Conservation (phyloP, 1,140 invertebrate species). For the Aphaenogaster floridana region DNA sequence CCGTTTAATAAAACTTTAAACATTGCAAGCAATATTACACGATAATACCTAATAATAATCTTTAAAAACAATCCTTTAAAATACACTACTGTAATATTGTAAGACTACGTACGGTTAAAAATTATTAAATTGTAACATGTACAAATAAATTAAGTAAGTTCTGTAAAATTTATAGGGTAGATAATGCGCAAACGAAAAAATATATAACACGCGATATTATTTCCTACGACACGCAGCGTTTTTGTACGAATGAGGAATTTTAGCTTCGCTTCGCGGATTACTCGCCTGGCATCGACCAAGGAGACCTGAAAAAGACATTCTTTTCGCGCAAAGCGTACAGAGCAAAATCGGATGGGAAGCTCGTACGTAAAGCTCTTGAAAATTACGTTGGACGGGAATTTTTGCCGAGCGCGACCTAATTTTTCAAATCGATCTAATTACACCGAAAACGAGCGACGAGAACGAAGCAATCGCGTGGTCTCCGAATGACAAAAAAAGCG, state of each 20-base stretch:
- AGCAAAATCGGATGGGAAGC: not conserved
- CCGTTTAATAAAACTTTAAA: not conserved
- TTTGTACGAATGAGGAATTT: not conserved
- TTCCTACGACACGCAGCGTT: not conserved
- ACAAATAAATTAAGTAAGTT: not conserved
- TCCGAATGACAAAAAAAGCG: slow-evolving; percentile 1
- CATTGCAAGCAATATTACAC: not conserved
- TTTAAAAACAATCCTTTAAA: not conserved
- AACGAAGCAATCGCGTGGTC: slow-evolving; percentile 4
- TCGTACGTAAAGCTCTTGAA: not conserved
- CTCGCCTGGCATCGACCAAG: not conserved
- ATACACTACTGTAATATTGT: not conserved
- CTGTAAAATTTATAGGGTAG: not conserved
- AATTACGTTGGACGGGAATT: slow-evolving; percentile 18
- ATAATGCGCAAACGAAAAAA: not conserved
- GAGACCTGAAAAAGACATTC: not conserved
- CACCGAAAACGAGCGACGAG: not conserved
- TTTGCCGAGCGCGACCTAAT: slow-evolving; percentile 21
- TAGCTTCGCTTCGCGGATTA: slow-evolving; percentile 5
- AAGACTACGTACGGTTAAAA: not conserved
- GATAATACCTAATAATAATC: not conserved
- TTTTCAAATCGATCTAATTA: slow-evolving; percentile 29
- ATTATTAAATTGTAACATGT: not conserved
- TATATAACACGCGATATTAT: not conserved
- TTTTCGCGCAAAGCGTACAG: not conserved